A percentile compares a stretch with the other conserved stretches of the same genome.
phyloP scores from a whole-genome alignment of 1,140 invertebrate genomes.

The Trichonephila clavata region DNA sequence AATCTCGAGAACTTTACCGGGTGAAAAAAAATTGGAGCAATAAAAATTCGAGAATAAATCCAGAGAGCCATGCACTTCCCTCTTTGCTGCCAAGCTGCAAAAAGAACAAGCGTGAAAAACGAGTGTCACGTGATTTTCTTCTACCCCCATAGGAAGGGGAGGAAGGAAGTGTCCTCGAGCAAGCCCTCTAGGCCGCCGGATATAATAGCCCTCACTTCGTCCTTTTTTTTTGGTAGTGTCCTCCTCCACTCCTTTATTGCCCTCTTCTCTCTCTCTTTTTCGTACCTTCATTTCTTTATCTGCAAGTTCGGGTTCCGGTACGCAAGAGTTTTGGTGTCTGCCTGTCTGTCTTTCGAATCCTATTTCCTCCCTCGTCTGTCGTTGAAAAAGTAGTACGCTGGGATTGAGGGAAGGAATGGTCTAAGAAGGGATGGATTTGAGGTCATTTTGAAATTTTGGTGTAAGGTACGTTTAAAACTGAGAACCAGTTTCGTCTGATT shows the following conservation, averaged over 20 bases:
- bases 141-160: conserved; percentile 49
- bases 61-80: conserved; percentile 21
- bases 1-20: conserved; percentile 52
- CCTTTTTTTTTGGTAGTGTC: conserved; percentile 1
- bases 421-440: neutral
- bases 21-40: conserved; percentile 28
- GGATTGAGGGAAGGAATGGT: neutral
- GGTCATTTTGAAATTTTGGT: too few species aligned
- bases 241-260: conserved; percentile 22
- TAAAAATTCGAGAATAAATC: conserved; percentile 73
- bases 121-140: conserved; percentile 70
- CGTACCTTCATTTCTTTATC: conserved; percentile 62
- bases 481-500: too few species aligned
- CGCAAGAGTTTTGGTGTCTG: conserved; percentile 50
- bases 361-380: conserved; percentile 57
- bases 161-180: conserved; percentile 72
- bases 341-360: conserved; percentile 58
- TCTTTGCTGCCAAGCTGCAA: conserved; percentile 51
- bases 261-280: conserved; percentile 4
- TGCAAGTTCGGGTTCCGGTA: conserved; percentile 69
- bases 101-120: conserved; percentile 75
- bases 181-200: conserved; percentile 61
- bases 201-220: conserved; percentile 70
- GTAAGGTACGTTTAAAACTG: too few species aligned
- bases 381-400: neutral